Evolutionary conservation across 2,888 invertebrate species (phyloP), one percentile per base, ranked within the genome.

Genomic region (Conchocele bisecta): DNA sequence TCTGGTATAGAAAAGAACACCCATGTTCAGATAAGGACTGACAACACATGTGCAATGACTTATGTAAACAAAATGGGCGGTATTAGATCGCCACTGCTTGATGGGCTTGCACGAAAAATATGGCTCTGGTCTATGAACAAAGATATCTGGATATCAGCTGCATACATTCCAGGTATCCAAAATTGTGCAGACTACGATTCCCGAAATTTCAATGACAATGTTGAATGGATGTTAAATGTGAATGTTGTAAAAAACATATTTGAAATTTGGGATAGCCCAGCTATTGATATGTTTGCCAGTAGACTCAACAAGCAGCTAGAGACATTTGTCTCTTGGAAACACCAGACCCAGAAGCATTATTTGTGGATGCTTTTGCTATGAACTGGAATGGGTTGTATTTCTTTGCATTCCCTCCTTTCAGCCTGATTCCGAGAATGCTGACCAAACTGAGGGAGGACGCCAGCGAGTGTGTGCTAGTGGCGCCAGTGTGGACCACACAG

Each of bases 361-460:
- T 56, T 9, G 51, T 69, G 41, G 50, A 69, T 63, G 57, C 75
- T 48, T 79, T 66, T 58, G 46, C 56, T n/a, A 35, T 66, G 31
- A 39, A 51, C n/a, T 77, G 67, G 74, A 31, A 20, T 48, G 33
- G 51, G 13, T 9, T 39, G 13, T 33, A 59, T 42, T 57, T 57
- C 26, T 75, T 68, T 60, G 41, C 42, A 37, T 76, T 76, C 54
- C 76, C 68, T 44, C 69, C 73, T 60, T 71, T 58, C 54, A 64
- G 69, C 33, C 17, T 70, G 26, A 46, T 50, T 33, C 48, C 60
- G 13, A 31, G 44, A 48, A 37, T 58, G 20, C 1, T 71, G 20
- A 26, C 46, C 39, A 71, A 66, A 22, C n/a, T 60, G 42, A 33
- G 15, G n/a, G 29, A 26, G 31, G 60, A 64, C 20, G n/a, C 33